Evolutionary conservation across 2,113 vertebrate genomes (phyloP).

Genomic region (Lophochroa leadbeateri): DNA sequence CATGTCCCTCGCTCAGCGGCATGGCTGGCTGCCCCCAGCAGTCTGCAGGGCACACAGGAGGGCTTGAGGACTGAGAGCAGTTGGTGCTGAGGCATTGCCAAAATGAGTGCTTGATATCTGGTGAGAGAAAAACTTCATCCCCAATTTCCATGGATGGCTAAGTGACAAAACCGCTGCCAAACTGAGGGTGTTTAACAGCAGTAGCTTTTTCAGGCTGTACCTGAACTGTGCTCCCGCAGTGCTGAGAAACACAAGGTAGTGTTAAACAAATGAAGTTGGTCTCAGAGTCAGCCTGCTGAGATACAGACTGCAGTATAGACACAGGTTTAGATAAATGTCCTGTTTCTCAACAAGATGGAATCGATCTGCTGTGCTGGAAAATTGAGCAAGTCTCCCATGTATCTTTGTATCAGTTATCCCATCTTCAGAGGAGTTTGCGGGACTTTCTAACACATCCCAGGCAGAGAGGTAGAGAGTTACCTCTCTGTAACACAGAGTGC

Average conservation of each 20-base stretch:
- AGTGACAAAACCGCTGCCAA: neutral
- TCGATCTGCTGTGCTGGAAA: neutral
- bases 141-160: neutral
- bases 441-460: neutral
- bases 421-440: neutral
- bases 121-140: neutral
- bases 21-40: neutral
- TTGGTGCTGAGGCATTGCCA: neutral
- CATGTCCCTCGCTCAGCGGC: accelerated
- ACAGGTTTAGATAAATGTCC: neutral
- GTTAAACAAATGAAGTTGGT: neutral
- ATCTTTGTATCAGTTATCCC: neutral
- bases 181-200: neutral
- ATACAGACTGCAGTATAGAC: neutral
- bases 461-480: neutral
- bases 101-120: neutral
- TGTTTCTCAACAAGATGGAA: neutral
- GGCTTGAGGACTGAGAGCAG: neutral
- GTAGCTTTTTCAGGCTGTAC: neutral
- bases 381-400: neutral
- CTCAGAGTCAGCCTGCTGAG: neutral
- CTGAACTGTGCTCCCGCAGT: neutral
- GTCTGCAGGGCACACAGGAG: accelerated
- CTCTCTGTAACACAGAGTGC: neutral
- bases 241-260: neutral